Evolutionary conservation across 2,797 vertebrate species (phyloP), one percentile per base, ranked within the genome.

Genomic region (Acanthiza pusilla): DNA sequence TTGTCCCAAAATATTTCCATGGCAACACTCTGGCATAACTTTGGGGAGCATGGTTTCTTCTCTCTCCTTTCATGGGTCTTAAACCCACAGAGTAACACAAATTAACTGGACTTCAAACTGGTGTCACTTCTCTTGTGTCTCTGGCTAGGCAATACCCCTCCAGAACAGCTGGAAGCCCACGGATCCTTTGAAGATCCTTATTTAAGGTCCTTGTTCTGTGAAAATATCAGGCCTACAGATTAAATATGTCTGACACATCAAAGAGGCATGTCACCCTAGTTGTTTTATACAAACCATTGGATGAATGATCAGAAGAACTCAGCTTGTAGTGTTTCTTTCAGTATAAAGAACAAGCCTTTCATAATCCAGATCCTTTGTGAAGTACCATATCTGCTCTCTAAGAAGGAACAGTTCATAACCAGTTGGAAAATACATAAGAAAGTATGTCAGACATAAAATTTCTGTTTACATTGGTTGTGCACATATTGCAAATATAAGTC

Each of bases 241-340:
- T 91, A 92, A 85, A 77, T 51, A 22, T 34, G 3, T 61, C 57
- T 91, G 63, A 55, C 66, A 92, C 25, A 74, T 85, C 42, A 80
- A 94, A 93, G 66, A 66, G 26, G 21, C 7, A 29, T 48, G 34
- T 78, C 58, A 89, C 5, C 7, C 36, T 66, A 25, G n/a, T 62
- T 92, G 61, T 88, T 91, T 91, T 77, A 55, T 70, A 72, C 30
- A 78, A 96, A 94, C 43, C n/a, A 60, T 21, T 84, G 91, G 66
- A 65, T 38, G 26, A 26, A 27, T 45, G 75, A 93, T 79, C 48
- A 82, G 86, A 94, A 94, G 72, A 91, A 87, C 7, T 75, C 62
- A 55, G 11, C 19, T 91, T 40, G 17, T 50, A 42, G 34, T 66
- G 25, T 67, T 92, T 61, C 58, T 79, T 89, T 45, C 19, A 45